Base-by-base conservation (phyloP, 2,113 vertebrate species). In the Sylvicapra grimmia region DNA sequence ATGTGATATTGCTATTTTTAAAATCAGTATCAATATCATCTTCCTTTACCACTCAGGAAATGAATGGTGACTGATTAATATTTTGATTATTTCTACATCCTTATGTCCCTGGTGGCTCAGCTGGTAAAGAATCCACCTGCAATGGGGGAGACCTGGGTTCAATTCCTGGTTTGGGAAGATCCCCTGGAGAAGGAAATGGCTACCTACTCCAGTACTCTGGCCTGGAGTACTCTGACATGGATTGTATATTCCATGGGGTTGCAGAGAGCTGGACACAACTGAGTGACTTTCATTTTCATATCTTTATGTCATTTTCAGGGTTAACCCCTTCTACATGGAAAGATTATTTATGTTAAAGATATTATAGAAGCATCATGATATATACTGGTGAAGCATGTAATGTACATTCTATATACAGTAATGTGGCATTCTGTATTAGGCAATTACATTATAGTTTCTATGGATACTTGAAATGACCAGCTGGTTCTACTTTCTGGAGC, bases 401-500 rank as follows among this genome's bases (percentile, higher is more conserved):
- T 9, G 7, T 44, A 49, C 13, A 49, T 27, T 89, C 18, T 93
- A 18, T 27, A 61, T 3, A 85, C 14, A 44, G 31, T 56, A 27
- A 82, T 58, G 40, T 29, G 82, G 56, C 33, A 88, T 80, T 96
- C 18, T 63, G 19, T 49, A 61, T 18, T 53, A 36, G 23, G 44
- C 58, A 94, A 82, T 94, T 94, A 88, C 15, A 61, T 77, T 86
- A 75, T 2, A 49, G 56, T 89, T 93, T 94, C 91, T 96, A 92
- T 90, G 54, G 68, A 91, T 79, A n/a, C 13, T 92, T 89, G 47
- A 93, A 95, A 96, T 75, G 36, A 93, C 61, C 25, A 51, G 56
- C 87, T 96, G 86, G 84, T 40, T 84, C 56, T 93, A 59, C 96
- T 89, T 97, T 95, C 80, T 95, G 56, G 90, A 94, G 56, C 90